A percentile compares a stretch with the other conserved stretches of the same genome.
Evolutionary conservation across 2,888 invertebrate genomes (phyloP).

Genomic region (Dione juno): DNA sequence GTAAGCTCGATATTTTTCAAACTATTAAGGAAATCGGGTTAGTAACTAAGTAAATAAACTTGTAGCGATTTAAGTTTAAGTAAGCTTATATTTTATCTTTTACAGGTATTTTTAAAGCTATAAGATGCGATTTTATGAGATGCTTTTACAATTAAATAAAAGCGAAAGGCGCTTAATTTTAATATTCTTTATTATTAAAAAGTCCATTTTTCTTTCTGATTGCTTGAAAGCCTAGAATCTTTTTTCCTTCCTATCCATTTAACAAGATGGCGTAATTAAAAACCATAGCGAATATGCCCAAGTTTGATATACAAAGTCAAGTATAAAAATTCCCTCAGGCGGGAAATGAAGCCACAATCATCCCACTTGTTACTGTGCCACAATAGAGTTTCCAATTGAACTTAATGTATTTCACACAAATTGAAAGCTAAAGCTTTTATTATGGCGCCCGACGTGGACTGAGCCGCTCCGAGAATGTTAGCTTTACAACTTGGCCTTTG

Average conservation of each 20-base stretch:
- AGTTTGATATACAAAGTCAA: neutral
- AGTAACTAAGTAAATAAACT: neutral
- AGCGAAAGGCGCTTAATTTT: too few relatives aligned
- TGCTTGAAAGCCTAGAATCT: too few relatives aligned
- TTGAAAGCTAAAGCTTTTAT: conserved; percentile 33
- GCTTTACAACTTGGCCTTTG: conserved; percentile 1
- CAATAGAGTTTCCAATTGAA: neutral
- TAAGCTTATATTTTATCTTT: neutral
- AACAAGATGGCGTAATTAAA: too few relatives aligned
- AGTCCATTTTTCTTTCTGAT: too few relatives aligned
- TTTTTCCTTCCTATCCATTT: too few relatives aligned
- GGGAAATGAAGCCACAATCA: neutral
- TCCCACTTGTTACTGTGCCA: neutral
- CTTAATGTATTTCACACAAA: neutral
- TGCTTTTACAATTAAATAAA: too few relatives aligned
- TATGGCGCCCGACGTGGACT: conserved; percentile 44
- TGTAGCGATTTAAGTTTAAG: neutral
- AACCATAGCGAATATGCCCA: neutral
- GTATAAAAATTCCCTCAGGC: neutral
- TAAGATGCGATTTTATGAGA: too few relatives aligned
- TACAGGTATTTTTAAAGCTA: neutral
- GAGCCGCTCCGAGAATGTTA: conserved; percentile 4
- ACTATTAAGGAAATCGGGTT: conserved; percentile 1
- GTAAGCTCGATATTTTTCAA: conserved; percentile 25
- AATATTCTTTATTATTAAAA: too few relatives aligned